Conservation (phyloP, 2,113 vertebrate genomes). For the Rhinichthys klamathensis region DNA sequence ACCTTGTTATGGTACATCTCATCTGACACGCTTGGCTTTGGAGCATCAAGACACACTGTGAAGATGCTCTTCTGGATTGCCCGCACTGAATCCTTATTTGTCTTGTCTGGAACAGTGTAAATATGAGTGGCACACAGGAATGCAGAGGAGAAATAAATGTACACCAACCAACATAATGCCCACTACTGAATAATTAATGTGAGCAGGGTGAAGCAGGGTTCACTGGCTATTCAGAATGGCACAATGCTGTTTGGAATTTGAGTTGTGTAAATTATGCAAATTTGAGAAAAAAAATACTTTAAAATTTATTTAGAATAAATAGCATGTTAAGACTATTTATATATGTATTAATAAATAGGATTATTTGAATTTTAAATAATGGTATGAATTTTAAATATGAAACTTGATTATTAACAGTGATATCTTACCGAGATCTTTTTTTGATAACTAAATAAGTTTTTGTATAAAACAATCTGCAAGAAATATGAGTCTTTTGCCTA, state of each 20-base stretch:
- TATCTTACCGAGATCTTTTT: too few species aligned
- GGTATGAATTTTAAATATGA: too few species aligned
- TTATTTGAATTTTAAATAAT: too few species aligned
- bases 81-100: constrained; percentile 92
- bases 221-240: neutral
- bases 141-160: neutral
- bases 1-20: constrained; percentile 85
- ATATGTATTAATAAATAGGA: too few species aligned
- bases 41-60: constrained; percentile 88
- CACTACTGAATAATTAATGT: neutral
- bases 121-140: neutral
- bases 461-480: neutral
- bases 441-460: neutral
- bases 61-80: constrained; percentile 95
- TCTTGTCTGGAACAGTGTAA: constrained; percentile 81
- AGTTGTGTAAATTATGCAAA: neutral
- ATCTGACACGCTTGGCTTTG: constrained; percentile 85
- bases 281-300: neutral
- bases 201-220: neutral
- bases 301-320: too few species aligned
- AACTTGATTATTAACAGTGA: too few species aligned
- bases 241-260: neutral
- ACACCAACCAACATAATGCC: neutral
- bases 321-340: too few species aligned
- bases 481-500: neutral